phyloP scores from a whole-genome alignment of 2,888 invertebrate species.

The Ennomos quercinarius region DNA sequence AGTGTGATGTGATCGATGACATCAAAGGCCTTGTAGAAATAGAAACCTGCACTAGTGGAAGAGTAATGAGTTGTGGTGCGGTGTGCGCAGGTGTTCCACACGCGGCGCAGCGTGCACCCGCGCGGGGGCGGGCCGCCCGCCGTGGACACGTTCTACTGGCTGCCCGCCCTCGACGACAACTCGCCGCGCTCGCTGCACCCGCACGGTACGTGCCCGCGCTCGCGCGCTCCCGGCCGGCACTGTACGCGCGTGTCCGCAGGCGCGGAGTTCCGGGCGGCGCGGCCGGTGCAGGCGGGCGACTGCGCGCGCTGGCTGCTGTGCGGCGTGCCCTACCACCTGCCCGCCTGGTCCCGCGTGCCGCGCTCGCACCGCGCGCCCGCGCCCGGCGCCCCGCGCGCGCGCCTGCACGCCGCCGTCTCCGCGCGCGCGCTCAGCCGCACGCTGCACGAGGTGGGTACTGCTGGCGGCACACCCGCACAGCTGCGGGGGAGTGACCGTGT shows the following conservation, averaged over 20 bases:
- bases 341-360: slow-evolving; percentile 88
- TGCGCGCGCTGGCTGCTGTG: slow-evolving; percentile 89
- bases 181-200: slow-evolving; percentile 79
- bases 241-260: background rate
- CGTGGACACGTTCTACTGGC: slow-evolving; percentile 85
- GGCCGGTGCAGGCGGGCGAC: slow-evolving; percentile 82
- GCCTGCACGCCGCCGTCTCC: slow-evolving; percentile 17
- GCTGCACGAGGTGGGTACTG: slow-evolving; percentile 12
- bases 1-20: too few species aligned
- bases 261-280: slow-evolving; percentile 52
- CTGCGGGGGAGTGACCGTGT: too few species aligned
- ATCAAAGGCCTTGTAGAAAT: too few species aligned
- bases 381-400: slow-evolving; percentile 35
- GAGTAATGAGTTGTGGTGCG: too few species aligned
- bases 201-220: slow-evolving; percentile 42
- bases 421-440: slow-evolving; percentile 29
- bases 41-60: too few species aligned
- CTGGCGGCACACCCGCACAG: slow-evolving; percentile 12
- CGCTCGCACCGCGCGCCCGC: slow-evolving; percentile 85
- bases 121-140: slow-evolving; percentile 39
- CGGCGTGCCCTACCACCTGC: slow-evolving; percentile 92
- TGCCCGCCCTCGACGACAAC: slow-evolving; percentile 91
- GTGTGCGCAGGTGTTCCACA: slow-evolving; percentile 82
- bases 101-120: slow-evolving; percentile 84
- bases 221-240: background rate